phyloP scores from a whole-genome alignment of 2,888 invertebrate genomes.

The Melanophora roralis region DNA sequence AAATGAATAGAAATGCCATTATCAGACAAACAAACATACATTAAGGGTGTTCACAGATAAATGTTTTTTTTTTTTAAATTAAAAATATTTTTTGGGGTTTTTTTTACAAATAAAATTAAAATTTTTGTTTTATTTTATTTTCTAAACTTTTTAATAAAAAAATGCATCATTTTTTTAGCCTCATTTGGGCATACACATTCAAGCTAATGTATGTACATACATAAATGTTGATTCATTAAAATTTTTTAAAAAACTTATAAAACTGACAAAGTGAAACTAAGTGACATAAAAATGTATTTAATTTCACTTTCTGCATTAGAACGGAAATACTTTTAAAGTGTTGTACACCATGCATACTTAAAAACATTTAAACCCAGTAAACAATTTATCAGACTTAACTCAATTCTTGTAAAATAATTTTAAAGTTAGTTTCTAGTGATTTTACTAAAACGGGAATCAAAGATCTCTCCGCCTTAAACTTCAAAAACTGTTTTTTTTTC shows the following conservation, averaged over 20 bases:
- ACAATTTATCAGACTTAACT: too few relatives aligned
- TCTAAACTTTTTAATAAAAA: neutral
- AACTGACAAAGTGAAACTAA: neutral
- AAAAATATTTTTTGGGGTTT: too few relatives aligned
- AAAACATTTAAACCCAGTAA: neutral
- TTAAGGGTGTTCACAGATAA: neutral
- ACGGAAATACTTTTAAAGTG: slow-evolving; percentile 25
- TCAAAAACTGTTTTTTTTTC: too few relatives aligned
- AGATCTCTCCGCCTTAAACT: too few relatives aligned
- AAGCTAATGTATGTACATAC: neutral
- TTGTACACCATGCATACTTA: neutral
- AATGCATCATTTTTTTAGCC: neutral
- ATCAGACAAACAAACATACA: neutral
- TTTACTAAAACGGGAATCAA: too few relatives aligned
- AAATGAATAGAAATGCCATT: neutral
- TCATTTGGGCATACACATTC: too few relatives aligned
- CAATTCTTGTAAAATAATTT: too few relatives aligned
- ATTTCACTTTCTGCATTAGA: slow-evolving; percentile 19
- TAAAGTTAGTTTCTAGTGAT: too few relatives aligned
- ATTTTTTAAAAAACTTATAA: neutral
- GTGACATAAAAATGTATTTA: neutral
- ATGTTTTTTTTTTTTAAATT: neutral
- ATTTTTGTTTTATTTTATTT: neutral
- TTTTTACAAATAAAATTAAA: too few relatives aligned
- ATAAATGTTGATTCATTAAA: neutral